A percentile compares a stretch with the other conserved stretches of the same genome.
phyloP scores from a whole-genome alignment of 2,113 vertebrate species.

The Lophura nycthemera region DNA sequence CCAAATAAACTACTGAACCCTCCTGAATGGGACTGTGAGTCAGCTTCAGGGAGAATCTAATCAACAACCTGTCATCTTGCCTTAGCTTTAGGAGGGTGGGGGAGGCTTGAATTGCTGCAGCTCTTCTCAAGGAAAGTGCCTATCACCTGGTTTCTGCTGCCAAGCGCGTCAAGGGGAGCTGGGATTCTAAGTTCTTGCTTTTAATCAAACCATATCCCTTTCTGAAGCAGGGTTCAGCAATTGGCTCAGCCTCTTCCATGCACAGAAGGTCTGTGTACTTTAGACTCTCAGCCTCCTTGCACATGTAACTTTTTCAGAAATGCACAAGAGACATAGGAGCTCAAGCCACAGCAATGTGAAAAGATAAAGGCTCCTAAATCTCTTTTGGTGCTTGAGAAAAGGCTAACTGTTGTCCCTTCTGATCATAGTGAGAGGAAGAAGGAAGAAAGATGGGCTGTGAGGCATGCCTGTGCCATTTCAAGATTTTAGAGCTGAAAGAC shows the following conservation, averaged over 20 bases:
- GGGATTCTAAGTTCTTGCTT: background rate
- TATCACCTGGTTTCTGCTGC: background rate
- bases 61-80: constrained; percentile 1
- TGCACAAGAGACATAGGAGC: background rate
- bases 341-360: background rate
- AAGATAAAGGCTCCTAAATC: background rate
- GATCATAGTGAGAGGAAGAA: background rate
- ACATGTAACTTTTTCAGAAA: background rate
- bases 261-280: background rate
- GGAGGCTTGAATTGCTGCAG: background rate
- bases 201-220: background rate
- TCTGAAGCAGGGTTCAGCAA: background rate
- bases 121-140: background rate
- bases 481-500: background rate
- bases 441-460: background rate
- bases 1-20: constrained; percentile 34
- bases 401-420: background rate
- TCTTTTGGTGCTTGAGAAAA: background rate
- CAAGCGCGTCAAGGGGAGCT: background rate
- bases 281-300: background rate
- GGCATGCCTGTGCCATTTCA: background rate
- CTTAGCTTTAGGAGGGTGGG: background rate
- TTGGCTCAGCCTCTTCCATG: background rate
- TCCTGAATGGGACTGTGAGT: background rate
- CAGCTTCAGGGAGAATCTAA: constrained; percentile 11